phyloP scores from a whole-genome alignment of 2,888 invertebrate species.

The Nematopogon swammerdamellus region DNA sequence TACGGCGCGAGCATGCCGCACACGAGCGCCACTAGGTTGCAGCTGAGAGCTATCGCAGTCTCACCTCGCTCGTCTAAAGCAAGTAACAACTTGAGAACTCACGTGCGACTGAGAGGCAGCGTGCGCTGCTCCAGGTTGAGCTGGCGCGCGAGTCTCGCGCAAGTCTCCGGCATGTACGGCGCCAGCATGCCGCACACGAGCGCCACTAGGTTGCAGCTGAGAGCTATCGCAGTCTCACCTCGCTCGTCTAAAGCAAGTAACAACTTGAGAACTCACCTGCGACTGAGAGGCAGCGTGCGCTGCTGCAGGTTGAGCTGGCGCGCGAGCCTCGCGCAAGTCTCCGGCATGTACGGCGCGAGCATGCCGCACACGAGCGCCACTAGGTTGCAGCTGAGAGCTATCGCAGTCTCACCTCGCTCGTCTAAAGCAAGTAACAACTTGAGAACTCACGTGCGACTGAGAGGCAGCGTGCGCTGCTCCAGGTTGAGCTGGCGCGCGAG shows the following conservation, averaged over 20 bases:
- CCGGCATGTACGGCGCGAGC: constrained; percentile 90
- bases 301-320: constrained; percentile 67
- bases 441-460: constrained; percentile 52
- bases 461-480: constrained; percentile 35
- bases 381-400: constrained; percentile 73
- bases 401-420: constrained; percentile 72
- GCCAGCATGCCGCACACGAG: constrained; percentile 77
- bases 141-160: constrained; percentile 66
- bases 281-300: constrained; percentile 44
- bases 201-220: constrained; percentile 64
- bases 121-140: constrained; percentile 57
- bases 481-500: constrained; percentile 73
- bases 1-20: constrained; percentile 84
- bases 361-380: constrained; percentile 70
- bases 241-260: constrained; percentile 27
- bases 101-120: constrained; percentile 54
- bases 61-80: too few species aligned
- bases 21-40: constrained; percentile 64
- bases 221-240: constrained; percentile 81
- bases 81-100: constrained; percentile 28
- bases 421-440: constrained; percentile 8
- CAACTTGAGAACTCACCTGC: constrained; percentile 36
- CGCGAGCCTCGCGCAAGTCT: constrained; percentile 64
- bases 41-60: constrained; percentile 79
- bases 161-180: constrained; percentile 89